Conservation (phyloP, 1,140 invertebrate genomes). For the Halotydeus destructor region DNA sequence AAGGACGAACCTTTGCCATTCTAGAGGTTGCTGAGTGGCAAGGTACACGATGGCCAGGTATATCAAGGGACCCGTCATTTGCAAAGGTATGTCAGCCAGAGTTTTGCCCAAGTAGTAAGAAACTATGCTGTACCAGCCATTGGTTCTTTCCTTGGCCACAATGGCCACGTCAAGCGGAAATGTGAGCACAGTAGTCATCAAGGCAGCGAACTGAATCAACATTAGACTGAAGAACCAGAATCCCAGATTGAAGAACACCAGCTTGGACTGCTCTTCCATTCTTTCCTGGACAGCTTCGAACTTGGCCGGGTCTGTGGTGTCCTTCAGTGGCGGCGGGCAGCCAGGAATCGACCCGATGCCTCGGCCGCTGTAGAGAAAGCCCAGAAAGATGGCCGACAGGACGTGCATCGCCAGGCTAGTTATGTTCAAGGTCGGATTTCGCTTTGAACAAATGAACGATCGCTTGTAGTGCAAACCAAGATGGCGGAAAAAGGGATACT, state of each 20-base stretch:
- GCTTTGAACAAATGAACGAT: too few relatives aligned
- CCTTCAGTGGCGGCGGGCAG: slow-evolving; percentile 12
- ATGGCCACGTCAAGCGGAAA: slow-evolving; percentile 42
- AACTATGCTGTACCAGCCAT: slow-evolving; percentile 93
- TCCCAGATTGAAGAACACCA: slow-evolving; percentile 43
- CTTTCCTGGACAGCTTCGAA: too few relatives aligned
- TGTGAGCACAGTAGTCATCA: slow-evolving; percentile 93
- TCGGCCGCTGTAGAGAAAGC: slow-evolving; percentile 6
- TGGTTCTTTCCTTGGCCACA: slow-evolving; percentile 77
- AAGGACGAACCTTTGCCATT: neutral
- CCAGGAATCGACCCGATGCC: slow-evolving; percentile 1
- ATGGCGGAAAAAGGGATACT: too few relatives aligned
- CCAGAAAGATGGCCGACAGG: too few relatives aligned
- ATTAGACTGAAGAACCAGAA: slow-evolving; percentile 85
- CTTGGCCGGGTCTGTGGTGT: too few relatives aligned
- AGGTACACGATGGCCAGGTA: neutral
- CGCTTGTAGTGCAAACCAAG: too few relatives aligned
- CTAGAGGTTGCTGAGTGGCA: neutral
- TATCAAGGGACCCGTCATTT: slow-evolving; percentile 24
- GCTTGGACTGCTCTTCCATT: slow-evolving; percentile 6
- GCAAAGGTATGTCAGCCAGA: slow-evolving; percentile 80
- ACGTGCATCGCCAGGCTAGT: too few relatives aligned
- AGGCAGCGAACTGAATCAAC: slow-evolving; percentile 86
- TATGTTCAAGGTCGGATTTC: too few relatives aligned
- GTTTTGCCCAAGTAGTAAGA: slow-evolving; percentile 89